Conservation (phyloP, 2,888 invertebrate genomes). For the Pachymerium ferrugineum region DNA sequence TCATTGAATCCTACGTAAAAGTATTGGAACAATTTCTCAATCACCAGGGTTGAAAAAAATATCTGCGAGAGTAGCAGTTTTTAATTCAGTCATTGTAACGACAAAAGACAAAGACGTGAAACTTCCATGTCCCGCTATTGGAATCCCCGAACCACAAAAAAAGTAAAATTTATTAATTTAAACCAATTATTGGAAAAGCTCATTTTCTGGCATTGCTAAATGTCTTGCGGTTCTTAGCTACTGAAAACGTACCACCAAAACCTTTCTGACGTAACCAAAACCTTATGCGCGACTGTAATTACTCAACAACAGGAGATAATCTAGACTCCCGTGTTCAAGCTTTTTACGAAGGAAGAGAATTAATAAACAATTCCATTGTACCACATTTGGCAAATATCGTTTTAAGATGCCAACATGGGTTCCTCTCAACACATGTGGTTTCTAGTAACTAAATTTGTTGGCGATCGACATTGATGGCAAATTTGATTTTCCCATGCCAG, state of each 20-base stretch:
- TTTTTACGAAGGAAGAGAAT: neutral
- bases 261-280: no score
- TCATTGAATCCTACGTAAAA: no score
- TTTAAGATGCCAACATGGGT: neutral
- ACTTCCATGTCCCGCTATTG: constrained; percentile 46
- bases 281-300: neutral
- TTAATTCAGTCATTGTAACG: constrained; percentile 41
- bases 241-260: neutral
- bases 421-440: no score
- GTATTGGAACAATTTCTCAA: no score
- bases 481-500: neutral
- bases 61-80: constrained; percentile 46
- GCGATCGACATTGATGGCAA: neutral
- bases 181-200: no score
- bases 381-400: neutral
- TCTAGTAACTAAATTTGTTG: neutral
- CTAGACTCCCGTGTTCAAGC: neutral
- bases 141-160: constrained; percentile 43
- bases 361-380: neutral
- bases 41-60: constrained; percentile 36
- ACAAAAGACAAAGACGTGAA: constrained; percentile 44
- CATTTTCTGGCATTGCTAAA: no score
- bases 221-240: neutral
- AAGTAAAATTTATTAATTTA: no score
- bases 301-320: neutral